Evolutionary conservation across 2,888 invertebrate genomes (phyloP), one percentile per base, ranked within the genome.

Genomic region (Athalia rosae): DNA sequence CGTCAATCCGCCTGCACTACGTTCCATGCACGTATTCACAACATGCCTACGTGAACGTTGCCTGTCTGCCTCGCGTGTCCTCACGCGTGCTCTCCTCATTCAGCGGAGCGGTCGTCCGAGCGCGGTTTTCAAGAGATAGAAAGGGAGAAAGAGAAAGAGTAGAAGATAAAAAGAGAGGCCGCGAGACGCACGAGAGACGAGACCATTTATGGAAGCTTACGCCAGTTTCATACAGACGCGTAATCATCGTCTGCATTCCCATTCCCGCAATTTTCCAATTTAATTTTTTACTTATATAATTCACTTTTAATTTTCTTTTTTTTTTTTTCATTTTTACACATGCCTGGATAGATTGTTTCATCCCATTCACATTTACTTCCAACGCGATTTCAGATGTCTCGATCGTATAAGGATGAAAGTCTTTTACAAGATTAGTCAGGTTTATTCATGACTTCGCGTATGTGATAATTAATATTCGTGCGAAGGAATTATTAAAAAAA

Each of bases 131-230:
- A 66, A 67, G 13, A 58, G 69, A 69, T n/a, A 43, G 4, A 69
- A 11, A n/a, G 53, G 11, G n/a, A 69, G 69, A 58, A 56, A 43
- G 56, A 69, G 43, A 71, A 8, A 58, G 58, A 71, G 58, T n/a
- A n/a, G 61, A 61, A 61, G 13, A 15, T 13, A 4, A 48, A 43
- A 43, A 13, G 45, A 15, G 50, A 28, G 13, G 47, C 47, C 13
- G 13, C 61, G 61, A 74, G 74, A 66, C 5, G 58, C 41, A 58
- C 74, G 61, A 62, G 74, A 74, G 74, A 74, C 74, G 61, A 50
- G 61, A 74, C 74, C 74, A 74, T 74, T 28, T 74, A 74, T 62
- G 74, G 74, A 74, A 74, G 71, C 71, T 74, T 45, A 28, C 64
- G 61, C 61, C 61, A 62, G 74, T 61, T 74, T 74, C 11, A 58